These are phyloP conservation scores for Umimayanthus chanpuru DNA, from an alignment of 92 coral and sea anemone genomes.

Conservation along the genomic window DNA sequence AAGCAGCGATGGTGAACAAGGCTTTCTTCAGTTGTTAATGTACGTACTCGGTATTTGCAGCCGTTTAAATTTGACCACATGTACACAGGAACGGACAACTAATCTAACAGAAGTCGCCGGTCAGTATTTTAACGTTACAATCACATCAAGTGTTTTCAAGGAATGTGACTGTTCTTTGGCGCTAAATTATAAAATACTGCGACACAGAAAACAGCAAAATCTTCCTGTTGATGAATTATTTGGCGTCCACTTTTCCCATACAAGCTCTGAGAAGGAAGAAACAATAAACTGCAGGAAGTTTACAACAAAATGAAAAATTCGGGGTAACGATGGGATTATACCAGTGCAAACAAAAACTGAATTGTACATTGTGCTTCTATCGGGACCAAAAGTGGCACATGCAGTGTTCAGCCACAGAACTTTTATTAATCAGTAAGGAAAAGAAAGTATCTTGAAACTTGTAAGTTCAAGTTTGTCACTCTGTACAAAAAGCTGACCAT, in stretches of 20 bases:
- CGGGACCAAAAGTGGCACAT: background rate
- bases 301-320: background rate
- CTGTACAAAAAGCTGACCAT: background rate
- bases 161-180: no score
- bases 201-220: background rate
- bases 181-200: background rate
- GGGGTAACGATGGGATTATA: background rate
- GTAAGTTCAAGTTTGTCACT: background rate
- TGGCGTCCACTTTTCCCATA: background rate
- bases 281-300: background rate
- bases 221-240: background rate
- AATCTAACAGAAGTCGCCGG: background rate
- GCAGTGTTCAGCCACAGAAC: background rate
- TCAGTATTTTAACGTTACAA: background rate
- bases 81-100: background rate
- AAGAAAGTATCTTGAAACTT: background rate
- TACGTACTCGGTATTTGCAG: background rate
- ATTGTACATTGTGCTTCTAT: background rate
- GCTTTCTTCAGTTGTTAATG: background rate
- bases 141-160: background rate
- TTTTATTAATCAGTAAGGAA: background rate
- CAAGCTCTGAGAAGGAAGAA: background rate
- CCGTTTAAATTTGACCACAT: background rate
- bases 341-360: background rate
- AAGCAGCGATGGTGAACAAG: background rate